Evolutionary conservation across 2,888 invertebrate genomes (phyloP).

Genomic region (Hartigia nigra): DNA sequence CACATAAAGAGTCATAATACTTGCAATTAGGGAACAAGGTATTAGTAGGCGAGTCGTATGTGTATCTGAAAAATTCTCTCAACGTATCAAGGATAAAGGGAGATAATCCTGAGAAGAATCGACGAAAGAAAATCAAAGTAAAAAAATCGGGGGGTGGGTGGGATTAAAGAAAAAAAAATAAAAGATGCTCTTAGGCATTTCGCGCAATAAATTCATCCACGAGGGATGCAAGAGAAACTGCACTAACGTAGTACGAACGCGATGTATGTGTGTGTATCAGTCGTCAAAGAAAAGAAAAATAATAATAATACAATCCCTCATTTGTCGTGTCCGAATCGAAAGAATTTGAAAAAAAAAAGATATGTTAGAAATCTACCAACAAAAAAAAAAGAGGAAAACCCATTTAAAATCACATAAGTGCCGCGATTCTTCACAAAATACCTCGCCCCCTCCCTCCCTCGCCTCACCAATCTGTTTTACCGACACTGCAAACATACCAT

Average conservation of each 20-base stretch:
- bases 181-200: not conserved
- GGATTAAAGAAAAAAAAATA: not conserved
- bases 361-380: not conserved
- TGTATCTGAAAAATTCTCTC: not conserved
- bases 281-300: not conserved
- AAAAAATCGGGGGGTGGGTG: not conserved
- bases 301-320: not conserved
- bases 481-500: not conserved
- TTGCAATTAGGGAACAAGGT: conserved; percentile 50
- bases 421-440: not conserved
- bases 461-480: not conserved
- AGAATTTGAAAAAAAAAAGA: not conserved
- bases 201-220: not conserved
- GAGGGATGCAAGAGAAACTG: not conserved
- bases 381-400: not conserved
- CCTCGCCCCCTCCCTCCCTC: not conserved
- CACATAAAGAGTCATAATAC: conserved; percentile 37
- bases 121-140: not conserved
- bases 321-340: not conserved
- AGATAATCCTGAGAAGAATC: not conserved
- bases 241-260: not conserved
- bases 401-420: not conserved
- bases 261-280: not conserved
- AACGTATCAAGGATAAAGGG: not conserved
- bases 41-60: conserved; percentile 27